Evolutionary conservation across 2,888 invertebrate species (phyloP).

Genomic region (Drosophila mimetica): DNA sequence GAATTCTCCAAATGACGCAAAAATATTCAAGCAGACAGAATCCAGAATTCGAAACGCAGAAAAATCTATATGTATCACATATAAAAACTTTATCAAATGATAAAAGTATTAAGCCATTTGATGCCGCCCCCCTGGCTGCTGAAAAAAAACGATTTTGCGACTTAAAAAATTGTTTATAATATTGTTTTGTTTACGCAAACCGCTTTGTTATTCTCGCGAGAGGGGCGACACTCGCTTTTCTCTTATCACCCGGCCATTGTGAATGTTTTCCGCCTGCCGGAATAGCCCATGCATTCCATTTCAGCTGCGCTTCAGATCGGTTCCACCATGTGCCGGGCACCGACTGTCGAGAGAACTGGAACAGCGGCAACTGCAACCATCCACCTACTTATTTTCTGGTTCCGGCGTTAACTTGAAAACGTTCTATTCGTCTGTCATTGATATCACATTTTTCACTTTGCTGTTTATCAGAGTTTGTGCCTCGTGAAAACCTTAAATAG

Average conservation of each 20-base stretch:
- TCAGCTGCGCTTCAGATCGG: slow-evolving; percentile 12
- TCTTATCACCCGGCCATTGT: slow-evolving; percentile 20
- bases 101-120: not conserved
- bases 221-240: slow-evolving; percentile 18
- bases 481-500: not conserved
- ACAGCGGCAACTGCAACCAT: slow-evolving; percentile 13
- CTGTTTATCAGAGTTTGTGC: not conserved
- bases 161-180: slow-evolving; percentile 15
- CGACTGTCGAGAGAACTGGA: slow-evolving; percentile 18
- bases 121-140: not conserved
- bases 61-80: not conserved
- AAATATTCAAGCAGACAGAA: not conserved
- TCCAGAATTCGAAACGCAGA: no score
- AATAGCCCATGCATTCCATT: slow-evolving; percentile 11
- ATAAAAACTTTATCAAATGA: slow-evolving; percentile 9
- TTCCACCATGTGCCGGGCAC: slow-evolving; percentile 45
- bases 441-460: slow-evolving; percentile 1
- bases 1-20: slow-evolving; percentile 29
- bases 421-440: not conserved
- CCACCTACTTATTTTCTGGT: slow-evolving; percentile 18
- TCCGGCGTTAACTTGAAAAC: slow-evolving; percentile 22
- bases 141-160: slow-evolving; percentile 17
- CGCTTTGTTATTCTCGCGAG: slow-evolving; percentile 20
- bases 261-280: not conserved
- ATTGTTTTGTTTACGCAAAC: slow-evolving; percentile 21